phyloP scores from a whole-genome alignment of 2,113 vertebrate genomes.

The Brachyhypopomus gauderio region DNA sequence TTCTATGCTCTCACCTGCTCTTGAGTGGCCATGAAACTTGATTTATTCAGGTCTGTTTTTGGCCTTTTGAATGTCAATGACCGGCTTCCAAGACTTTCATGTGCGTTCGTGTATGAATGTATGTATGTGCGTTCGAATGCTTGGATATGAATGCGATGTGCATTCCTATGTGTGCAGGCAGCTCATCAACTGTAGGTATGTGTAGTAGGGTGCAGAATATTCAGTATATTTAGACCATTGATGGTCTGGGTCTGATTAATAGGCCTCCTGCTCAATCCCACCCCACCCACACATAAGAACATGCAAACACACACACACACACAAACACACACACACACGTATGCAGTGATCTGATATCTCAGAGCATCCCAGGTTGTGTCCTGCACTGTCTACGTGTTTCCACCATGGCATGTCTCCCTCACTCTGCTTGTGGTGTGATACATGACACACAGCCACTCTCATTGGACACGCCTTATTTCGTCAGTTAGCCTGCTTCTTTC shows the following conservation, averaged over 20 bases:
- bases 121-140: background rate
- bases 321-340: background rate
- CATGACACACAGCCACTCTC: slow-evolving; percentile 15
- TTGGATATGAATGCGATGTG: background rate
- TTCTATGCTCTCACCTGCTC: too few species aligned
- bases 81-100: too few species aligned
- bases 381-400: slow-evolving; percentile 66
- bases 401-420: slow-evolving; percentile 61
- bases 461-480: background rate
- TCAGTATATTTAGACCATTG: slow-evolving; percentile 12
- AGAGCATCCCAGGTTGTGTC: slow-evolving; percentile 67
- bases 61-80: too few species aligned
- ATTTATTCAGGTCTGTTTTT: too few species aligned
- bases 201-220: slow-evolving; percentile 47
- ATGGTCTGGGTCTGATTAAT: slow-evolving; percentile 58
- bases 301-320: background rate
- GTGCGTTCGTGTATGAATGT: background rate
- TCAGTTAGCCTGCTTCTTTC: background rate
- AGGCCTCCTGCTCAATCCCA: slow-evolving; percentile 51
- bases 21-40: too few species aligned
- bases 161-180: slow-evolving; percentile 5
- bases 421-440: slow-evolving; percentile 51
- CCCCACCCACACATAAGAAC: slow-evolving; percentile 38
- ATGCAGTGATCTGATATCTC: slow-evolving; percentile 67
- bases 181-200: slow-evolving; percentile 18